Base-by-base conservation (phyloP, 2,888 invertebrate species). In the Ophraella communa region DNA sequence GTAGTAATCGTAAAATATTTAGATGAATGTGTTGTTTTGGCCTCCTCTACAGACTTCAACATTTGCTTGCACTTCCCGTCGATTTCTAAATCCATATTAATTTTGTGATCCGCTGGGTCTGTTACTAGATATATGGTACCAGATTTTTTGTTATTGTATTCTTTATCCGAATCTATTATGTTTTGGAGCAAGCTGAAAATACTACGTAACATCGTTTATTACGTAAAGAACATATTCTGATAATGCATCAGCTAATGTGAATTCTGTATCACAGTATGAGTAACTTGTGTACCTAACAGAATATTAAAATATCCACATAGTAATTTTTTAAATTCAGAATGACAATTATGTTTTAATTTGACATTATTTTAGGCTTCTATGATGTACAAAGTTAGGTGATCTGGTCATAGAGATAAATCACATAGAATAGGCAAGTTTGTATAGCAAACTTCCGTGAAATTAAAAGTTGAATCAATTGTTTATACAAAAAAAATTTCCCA, bases 161-260 rank as follows among this genome's bases (percentile, higher is more conserved):
- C 72, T 65, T 61, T 73, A 21, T 72, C 73, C 18, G 69, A 64
- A 60, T 76, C 76, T 18, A 76, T 66, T 54, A 74, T 74, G 65
- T 72, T 70, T 42, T 76, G 75, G 61, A 76, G 72, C 63, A 75
- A 67, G 60, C 72, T 74, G 64, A 74, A 72, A 59, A 76, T 70
- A 66, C 74, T 74, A 55, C 76, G 73, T 69, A 76, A 65, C 76
- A 76, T 76, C 47, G 53, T 72, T 67, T 69, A 53, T 61, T 14
- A 63, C 52, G 44, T 39, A 18, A 59, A 51, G 44, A 55, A 51
- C 69, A 69, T 67, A 64, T 62, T 64, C 64, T 63, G 49, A 56
- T 64, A 64, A 49, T 39, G 20, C n/a, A 39, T 54, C n/a, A 33
- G 44, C 27, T 56, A 44, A 23, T 42, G 20, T 4, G 24, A 23